A percentile compares a stretch with the other conserved stretches of the same genome.
These are phyloP conservation scores for Vidua chalybeata DNA, from an alignment of 2,113 vertebrate genomes.

Conservation along the genomic window DNA sequence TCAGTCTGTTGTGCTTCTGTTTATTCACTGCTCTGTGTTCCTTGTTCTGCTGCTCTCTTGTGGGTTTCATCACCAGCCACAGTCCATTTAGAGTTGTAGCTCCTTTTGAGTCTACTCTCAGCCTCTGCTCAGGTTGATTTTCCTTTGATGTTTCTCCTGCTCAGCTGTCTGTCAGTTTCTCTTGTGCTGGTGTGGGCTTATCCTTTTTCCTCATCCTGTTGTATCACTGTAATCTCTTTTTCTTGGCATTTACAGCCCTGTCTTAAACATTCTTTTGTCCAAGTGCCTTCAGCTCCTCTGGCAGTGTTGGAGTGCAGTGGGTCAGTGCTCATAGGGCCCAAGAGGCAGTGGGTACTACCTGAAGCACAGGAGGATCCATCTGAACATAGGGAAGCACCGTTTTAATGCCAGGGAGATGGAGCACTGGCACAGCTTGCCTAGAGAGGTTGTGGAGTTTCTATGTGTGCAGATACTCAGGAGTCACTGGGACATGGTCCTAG, in stretches of 20 bases:
- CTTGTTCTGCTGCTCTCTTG: rapidly evolving
- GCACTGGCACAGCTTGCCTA: background rate
- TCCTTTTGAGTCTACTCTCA: background rate
- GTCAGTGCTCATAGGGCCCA: background rate
- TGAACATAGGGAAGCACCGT: background rate
- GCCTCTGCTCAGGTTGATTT: background rate
- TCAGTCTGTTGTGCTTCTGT: background rate
- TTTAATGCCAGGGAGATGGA: background rate
- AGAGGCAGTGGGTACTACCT: background rate
- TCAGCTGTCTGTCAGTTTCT: background rate
- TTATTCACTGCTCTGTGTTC: background rate
- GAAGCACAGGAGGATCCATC: background rate
- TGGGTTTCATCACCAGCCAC: background rate
- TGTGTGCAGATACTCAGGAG: background rate
- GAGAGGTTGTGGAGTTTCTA: background rate
- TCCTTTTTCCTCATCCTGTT: background rate
- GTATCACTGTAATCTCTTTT: background rate
- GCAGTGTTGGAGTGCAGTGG: background rate
- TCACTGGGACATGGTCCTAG: background rate
- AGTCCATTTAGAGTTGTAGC: background rate
- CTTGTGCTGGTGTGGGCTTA: background rate
- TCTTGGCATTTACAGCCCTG: background rate
- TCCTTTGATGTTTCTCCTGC: background rate
- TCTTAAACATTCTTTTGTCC: background rate
- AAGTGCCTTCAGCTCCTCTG: background rate